A percentile compares a stretch with the other conserved stretches of the same genome.
Conservation (phyloP, 2,797 vertebrate genomes). For the Buphagus erythrorhynchus region DNA sequence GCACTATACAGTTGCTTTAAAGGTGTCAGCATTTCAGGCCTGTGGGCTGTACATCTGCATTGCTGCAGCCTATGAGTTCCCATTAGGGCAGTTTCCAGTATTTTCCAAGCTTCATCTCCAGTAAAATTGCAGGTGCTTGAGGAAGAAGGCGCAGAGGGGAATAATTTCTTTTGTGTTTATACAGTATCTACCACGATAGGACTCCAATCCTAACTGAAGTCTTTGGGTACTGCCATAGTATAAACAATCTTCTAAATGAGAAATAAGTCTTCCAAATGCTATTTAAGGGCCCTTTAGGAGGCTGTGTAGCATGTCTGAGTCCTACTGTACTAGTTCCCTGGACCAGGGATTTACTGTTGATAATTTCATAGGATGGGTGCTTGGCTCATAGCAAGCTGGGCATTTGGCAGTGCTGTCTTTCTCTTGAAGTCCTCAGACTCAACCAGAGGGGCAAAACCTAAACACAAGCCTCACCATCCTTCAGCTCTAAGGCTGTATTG, state of each 20-base stretch:
- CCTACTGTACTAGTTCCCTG: neutral
- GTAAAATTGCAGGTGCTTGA: neutral
- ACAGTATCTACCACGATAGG: fast-evolving
- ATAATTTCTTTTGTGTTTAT: neutral
- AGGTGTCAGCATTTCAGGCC: neutral
- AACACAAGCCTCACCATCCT: neutral
- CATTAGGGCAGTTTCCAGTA: neutral
- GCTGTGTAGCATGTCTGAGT: neutral
- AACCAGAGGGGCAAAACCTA: neutral
- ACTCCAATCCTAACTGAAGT: neutral
- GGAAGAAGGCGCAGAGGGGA: neutral
- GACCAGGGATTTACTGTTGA: neutral
- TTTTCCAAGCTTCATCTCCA: neutral
- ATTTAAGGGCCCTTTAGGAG: neutral
- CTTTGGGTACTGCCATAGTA: neutral
- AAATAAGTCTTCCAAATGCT: neutral
- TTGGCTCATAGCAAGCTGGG: neutral
- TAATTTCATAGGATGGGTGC: neutral
- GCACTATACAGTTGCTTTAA: neutral
- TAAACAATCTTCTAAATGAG: neutral
- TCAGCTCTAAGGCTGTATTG: neutral
- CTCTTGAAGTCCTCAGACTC: neutral
- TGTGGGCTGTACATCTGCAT: neutral
- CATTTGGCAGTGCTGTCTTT: neutral
- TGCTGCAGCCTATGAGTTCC: neutral